Percentiles rank a stretch among this genome's conserved stretches.
Evolutionary conservation across 2,113 vertebrate species (phyloP).

Genomic region (Penelope pileata): DNA sequence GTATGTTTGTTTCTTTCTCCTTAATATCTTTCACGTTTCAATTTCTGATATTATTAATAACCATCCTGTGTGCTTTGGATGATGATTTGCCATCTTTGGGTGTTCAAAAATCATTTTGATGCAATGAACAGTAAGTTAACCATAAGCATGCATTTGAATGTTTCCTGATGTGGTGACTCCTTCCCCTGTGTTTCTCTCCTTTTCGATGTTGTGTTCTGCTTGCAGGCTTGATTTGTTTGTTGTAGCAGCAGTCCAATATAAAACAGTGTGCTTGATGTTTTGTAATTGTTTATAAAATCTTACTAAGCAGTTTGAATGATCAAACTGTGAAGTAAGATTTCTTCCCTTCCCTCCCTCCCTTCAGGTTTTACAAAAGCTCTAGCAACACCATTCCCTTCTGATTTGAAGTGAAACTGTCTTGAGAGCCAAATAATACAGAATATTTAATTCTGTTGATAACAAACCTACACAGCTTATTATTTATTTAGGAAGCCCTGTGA

Average conservation of each 20-base stretch:
- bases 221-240: conserved; percentile 55
- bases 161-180: conserved; percentile 41
- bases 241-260: not conserved
- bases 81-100: conserved; percentile 48
- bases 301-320: not conserved
- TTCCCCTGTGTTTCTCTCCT: conserved; percentile 38
- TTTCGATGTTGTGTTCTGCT: conserved; percentile 63
- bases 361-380: not conserved
- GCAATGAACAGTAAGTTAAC: not conserved
- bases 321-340: conserved; percentile 13
- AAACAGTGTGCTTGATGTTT: not conserved
- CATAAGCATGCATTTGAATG: conserved; percentile 75
- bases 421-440: not conserved
- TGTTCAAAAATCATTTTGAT: conserved; percentile 7
- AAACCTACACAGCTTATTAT: not conserved
- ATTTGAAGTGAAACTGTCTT: not conserved
- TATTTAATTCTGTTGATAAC: not conserved
- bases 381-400: not conserved
- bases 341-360: not conserved
- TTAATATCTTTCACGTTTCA: conserved; percentile 68
- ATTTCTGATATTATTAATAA: conserved; percentile 54
- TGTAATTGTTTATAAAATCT: conserved; percentile 6
- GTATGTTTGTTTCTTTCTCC: conserved; percentile 92
- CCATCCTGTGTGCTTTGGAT: conserved; percentile 33
- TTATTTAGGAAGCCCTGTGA: not conserved